A percentile compares a stretch with the other conserved stretches of the same genome.
Evolutionary conservation across 2,888 invertebrate species (phyloP).

Genomic region (Aporophyla lueneburgensis): DNA sequence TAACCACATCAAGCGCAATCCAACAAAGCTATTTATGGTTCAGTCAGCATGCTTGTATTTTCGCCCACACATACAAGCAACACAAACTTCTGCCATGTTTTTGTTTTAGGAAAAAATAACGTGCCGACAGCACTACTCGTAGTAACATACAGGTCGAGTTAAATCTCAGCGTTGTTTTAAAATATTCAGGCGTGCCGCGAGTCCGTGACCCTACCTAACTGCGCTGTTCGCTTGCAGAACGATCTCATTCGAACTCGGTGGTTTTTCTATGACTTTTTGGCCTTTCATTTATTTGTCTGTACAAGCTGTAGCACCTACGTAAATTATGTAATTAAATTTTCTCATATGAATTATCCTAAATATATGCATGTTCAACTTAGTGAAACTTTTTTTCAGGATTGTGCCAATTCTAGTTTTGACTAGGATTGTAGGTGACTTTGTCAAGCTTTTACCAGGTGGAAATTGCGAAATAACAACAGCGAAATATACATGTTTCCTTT

Average conservation of each 20-base stretch:
- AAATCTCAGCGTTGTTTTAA: constrained; percentile 62
- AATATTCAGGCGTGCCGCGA: constrained; percentile 60
- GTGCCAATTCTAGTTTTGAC: background rate
- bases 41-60: constrained; percentile 23
- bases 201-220: constrained; percentile 42
- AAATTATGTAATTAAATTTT: constrained; percentile 14
- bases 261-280: constrained; percentile 12
- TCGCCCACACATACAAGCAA: constrained; percentile 29
- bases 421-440: background rate
- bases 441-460: background rate
- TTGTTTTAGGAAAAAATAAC: constrained; percentile 43
- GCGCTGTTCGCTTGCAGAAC: constrained; percentile 31
- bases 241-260: constrained; percentile 34
- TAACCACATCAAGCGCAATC: constrained; percentile 20
- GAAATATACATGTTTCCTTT: constrained; percentile 25
- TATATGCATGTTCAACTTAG: background rate
- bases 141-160: constrained; percentile 41
- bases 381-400: background rate
- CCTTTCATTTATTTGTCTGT: constrained; percentile 18
- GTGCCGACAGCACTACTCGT: constrained; percentile 15
- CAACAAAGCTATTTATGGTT: constrained; percentile 21
- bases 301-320: background rate
- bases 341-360: constrained; percentile 1
- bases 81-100: constrained; percentile 47
- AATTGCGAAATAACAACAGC: constrained; percentile 12